Percentiles rank a stretch among this genome's conserved stretches.
Conservation (phyloP, 2,113 vertebrate species). For the Scortum barcoo region DNA sequence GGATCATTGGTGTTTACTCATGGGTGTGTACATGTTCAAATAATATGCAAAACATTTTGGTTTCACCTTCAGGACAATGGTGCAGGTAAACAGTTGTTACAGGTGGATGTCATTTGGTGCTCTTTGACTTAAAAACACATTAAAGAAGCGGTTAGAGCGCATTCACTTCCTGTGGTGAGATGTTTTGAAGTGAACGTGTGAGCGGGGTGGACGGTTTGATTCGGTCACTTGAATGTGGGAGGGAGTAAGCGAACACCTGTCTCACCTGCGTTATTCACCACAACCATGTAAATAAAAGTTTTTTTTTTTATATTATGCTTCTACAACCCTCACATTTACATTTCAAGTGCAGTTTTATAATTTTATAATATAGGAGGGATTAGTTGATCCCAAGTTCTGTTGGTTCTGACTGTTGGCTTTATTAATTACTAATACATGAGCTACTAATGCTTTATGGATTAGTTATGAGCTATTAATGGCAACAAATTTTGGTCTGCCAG, state of each 20-base stretch:
- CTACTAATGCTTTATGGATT: background rate
- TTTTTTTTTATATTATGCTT: too few species aligned
- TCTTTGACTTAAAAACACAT: background rate
- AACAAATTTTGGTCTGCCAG: background rate
- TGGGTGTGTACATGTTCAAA: constrained; percentile 36
- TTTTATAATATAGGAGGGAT: background rate
- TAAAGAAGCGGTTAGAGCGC: background rate
- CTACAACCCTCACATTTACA: too few species aligned
- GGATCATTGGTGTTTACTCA: constrained; percentile 45
- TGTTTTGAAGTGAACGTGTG: background rate
- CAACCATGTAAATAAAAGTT: background rate
- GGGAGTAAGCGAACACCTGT: too few species aligned
- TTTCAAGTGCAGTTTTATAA: background rate
- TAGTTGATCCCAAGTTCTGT: background rate
- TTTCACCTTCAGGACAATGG: constrained; percentile 35
- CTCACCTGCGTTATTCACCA: background rate
- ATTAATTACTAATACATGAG: background rate
- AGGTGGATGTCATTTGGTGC: background rate
- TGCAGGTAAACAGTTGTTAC: constrained; percentile 30
- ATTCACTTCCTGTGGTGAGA: background rate
- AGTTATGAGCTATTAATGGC: background rate
- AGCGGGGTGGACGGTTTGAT: background rate
- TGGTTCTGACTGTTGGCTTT: background rate
- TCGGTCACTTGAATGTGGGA: too few species aligned
- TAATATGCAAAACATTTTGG: constrained; percentile 37